Evolutionary conservation across 2,888 invertebrate species (phyloP), one percentile per base, ranked within the genome.

Genomic region (Phrixothrix hirtus): DNA sequence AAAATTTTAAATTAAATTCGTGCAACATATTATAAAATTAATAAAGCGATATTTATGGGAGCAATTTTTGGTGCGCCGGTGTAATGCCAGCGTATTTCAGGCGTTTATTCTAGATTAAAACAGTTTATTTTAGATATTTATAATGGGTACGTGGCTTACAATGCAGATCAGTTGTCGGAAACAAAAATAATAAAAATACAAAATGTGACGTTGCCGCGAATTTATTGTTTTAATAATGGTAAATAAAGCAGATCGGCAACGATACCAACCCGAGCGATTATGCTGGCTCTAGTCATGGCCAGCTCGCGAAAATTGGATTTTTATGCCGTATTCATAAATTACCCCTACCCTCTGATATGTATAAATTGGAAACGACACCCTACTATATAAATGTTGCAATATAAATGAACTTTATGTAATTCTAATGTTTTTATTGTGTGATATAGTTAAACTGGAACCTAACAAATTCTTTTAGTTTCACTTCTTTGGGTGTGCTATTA

Each of bases 81-180:
- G 67, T 62, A 67, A 69, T 67, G 67, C 69, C 68, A 65, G 65
- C 58, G 70, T 71, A 71, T 72, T 73, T 70, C 72, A 70, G 66
- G 70, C 74, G 73, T 75, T 75, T 74, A 75, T 75, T 75, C 74
- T 71, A 75, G 75, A 76, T 76, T 76, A 76, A 75, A 76, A 75
- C 76, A 75, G 75, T 76, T 75, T 75, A 76, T 76, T 76, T 76
- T 75, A 75, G 75, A 75, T 75, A 75, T 75, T 75, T 75, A 75
- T 75, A 75, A 75, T 75, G 73, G 73, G 67, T 37, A 67, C 70
- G 69, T 68, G 68, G 73, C 72, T 71, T 73, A 73, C 72, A 74
- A 74, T 73, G 75, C 74, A 74, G 75, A 76, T 76, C 75, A 75
- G 73, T 76, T 74, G 74, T 74, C 74, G 73, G 68, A 70, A 60